These are phyloP conservation scores for Spinibarbus caldwelli DNA, from an alignment of 2,797 vertebrate species.

Conservation along the genomic window DNA sequence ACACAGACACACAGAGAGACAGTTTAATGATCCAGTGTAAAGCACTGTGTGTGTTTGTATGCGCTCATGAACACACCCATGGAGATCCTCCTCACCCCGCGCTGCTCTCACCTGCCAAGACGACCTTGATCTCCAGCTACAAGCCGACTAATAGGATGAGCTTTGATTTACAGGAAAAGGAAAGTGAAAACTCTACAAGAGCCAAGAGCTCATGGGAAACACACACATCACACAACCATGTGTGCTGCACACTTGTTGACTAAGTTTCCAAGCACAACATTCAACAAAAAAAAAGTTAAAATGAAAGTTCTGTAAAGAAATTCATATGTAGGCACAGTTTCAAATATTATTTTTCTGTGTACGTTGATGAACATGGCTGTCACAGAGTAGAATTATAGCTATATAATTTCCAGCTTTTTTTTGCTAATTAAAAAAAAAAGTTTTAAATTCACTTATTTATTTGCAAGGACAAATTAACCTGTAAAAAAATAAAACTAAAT, in stretches of 20 bases:
- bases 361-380: too few species aligned
- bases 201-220: conserved; percentile 1
- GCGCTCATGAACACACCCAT: conserved; percentile 41
- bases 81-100: conserved; percentile 17
- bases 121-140: conserved; percentile 52
- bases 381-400: too few species aligned
- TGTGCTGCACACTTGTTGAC: not conserved
- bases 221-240: conserved; percentile 44
- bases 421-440: too few species aligned
- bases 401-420: too few species aligned
- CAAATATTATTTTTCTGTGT: too few species aligned
- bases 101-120: not conserved
- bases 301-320: too few species aligned
- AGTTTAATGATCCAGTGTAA: conserved; percentile 26
- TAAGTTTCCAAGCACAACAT: not conserved
- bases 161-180: conserved; percentile 64
- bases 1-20: not conserved
- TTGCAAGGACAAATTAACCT: too few species aligned
- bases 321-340: too few species aligned
- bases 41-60: not conserved
- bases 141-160: conserved; percentile 47
- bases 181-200: conserved; percentile 61
- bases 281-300: too few species aligned
- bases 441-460: too few species aligned
- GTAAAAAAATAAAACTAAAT: too few species aligned